A percentile compares a stretch with the other conserved stretches of the same genome.
These are phyloP conservation scores for Phortica magna DNA, from an alignment of 2,888 invertebrate genomes.

Conservation along the genomic window DNA sequence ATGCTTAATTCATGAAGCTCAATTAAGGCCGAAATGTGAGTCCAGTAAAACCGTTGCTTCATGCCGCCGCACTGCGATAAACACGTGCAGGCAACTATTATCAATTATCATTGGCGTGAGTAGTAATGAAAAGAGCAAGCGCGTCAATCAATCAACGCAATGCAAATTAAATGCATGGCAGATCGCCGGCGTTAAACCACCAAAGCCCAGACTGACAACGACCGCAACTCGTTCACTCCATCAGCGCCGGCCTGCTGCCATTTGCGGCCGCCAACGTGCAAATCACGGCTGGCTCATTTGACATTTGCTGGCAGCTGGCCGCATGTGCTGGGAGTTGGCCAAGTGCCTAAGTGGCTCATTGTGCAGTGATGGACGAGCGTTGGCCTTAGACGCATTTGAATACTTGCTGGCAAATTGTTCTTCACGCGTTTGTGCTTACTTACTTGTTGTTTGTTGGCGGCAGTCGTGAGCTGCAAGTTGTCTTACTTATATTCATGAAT, in stretches of 20 bases:
- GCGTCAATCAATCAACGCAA: slow-evolving; percentile 67
- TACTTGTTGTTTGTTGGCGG: no score
- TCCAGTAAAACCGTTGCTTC: not conserved
- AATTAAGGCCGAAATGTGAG: not conserved
- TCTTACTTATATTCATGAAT: no score
- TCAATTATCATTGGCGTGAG: not conserved
- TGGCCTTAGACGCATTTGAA: not conserved
- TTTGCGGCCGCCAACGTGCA: not conserved
- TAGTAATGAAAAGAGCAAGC: slow-evolving; percentile 20
- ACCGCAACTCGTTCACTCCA: not conserved
- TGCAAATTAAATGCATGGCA: slow-evolving; percentile 66
- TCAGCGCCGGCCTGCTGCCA: not conserved
- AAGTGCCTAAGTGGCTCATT: not conserved
- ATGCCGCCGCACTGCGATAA: not conserved
- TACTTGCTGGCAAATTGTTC: no score
- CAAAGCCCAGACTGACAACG: not conserved
- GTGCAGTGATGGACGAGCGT: not conserved
- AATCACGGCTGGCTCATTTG: not conserved
- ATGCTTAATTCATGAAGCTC: not conserved
- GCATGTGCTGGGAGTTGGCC: no score
- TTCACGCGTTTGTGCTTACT: no score
- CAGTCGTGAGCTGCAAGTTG: no score
- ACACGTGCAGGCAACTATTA: not conserved
- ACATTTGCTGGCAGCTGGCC: no score
- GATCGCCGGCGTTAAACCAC: slow-evolving; percentile 43